These are phyloP conservation scores for Rhingia campestris DNA, from an alignment of 2,888 invertebrate species.

Conservation along the genomic window DNA sequence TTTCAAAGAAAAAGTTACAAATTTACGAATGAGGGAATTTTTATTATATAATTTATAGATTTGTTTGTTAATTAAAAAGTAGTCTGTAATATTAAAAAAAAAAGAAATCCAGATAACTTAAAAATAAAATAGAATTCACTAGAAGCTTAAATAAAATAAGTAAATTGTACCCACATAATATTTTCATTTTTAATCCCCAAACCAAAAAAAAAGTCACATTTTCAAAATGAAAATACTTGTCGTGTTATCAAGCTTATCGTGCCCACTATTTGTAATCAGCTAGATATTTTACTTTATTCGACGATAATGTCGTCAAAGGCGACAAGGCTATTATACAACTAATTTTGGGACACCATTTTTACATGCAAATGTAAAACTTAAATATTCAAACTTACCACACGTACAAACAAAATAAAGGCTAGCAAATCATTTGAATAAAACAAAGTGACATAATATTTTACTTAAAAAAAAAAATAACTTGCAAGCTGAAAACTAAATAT, in stretches of 20 bases:
- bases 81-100: constrained; percentile 32
- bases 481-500: constrained; percentile 19
- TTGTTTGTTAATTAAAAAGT: constrained; percentile 36
- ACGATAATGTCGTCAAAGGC: no score
- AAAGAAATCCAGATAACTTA: constrained; percentile 30
- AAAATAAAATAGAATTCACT: constrained; percentile 47
- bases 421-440: neutral
- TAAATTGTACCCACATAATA: constrained; percentile 26
- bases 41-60: constrained; percentile 10
- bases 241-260: neutral
- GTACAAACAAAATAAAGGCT: neutral
- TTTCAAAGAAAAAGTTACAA: constrained; percentile 5
- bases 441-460: constrained; percentile 4
- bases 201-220: neutral
- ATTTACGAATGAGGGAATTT: constrained; percentile 64
- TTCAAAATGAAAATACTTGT: constrained; percentile 8
- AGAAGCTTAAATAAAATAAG: constrained; percentile 43
- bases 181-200: constrained; percentile 36
- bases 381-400: neutral
- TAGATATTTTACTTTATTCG: no score
- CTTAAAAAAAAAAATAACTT: constrained; percentile 9
- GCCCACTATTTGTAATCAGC: no score
- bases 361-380: no score
- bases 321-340: no score
- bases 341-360: no score